Percentiles rank a stretch among this genome's conserved stretches.
phyloP scores from a whole-genome alignment of 23 tunicate genomes.

The Ciona savignyi region DNA sequence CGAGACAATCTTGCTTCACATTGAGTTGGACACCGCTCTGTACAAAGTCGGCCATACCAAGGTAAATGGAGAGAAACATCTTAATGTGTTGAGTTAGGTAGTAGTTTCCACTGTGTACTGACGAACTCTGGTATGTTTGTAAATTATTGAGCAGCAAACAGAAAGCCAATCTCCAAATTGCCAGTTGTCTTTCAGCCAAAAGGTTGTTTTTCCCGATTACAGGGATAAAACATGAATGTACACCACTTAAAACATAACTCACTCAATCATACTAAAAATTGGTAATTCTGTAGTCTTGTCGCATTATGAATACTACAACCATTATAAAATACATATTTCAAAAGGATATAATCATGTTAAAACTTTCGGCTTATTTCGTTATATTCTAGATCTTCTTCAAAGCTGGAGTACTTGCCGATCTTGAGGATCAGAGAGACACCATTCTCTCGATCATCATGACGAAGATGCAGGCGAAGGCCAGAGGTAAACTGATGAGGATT shows the following conservation, averaged over 20 bases:
- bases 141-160: too few species aligned
- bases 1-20: slow-evolving; percentile 56
- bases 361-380: slow-evolving; percentile 2
- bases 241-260: too few species aligned
- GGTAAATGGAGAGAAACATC: slow-evolving; percentile 17
- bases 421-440: slow-evolving; percentile 91
- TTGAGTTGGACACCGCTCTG: slow-evolving; percentile 66
- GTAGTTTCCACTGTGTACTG: too few species aligned
- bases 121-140: too few species aligned
- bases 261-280: too few species aligned
- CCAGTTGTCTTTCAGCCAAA: too few species aligned
- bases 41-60: slow-evolving; percentile 98
- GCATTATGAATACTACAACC: too few species aligned
- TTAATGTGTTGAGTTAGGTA: too few species aligned
- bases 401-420: slow-evolving; percentile 97
- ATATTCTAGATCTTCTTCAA: slow-evolving; percentile 82
- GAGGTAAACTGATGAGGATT: slow-evolving; percentile 97
- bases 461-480: slow-evolving; percentile 67
- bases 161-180: too few species aligned
- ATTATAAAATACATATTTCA: too few species aligned
- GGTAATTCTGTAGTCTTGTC: too few species aligned
- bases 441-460: slow-evolving; percentile 78
- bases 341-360: not conserved
- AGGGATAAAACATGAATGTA: not conserved
- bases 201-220: too few species aligned